phyloP scores from a whole-genome alignment of 2,113 vertebrate species.

The Bubo blakistoni region DNA sequence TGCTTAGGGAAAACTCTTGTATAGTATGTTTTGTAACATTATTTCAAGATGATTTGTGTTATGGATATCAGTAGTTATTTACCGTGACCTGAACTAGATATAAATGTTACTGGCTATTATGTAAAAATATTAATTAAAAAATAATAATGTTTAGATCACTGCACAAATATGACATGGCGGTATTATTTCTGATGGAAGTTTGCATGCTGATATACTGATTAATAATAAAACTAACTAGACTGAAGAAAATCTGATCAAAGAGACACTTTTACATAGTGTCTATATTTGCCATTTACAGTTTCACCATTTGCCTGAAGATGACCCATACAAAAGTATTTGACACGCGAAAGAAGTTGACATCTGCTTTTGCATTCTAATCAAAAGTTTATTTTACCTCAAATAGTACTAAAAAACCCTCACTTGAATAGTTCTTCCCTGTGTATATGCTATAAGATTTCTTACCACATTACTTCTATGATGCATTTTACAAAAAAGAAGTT shows the following conservation, averaged over 20 bases:
- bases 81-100: not conserved
- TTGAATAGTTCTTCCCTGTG: not conserved
- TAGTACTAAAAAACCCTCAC: too few species aligned
- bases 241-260: not conserved
- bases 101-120: not conserved
- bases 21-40: not conserved
- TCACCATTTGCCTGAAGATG: not conserved
- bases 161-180: not conserved
- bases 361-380: not conserved
- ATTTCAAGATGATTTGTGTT: slow-evolving; percentile 22
- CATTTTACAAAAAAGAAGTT: not conserved
- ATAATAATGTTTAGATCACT: not conserved
- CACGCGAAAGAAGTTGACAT: not conserved
- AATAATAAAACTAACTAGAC: slow-evolving; percentile 15
- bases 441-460: not conserved
- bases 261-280: not conserved
- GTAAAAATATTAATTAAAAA: not conserved
- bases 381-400: not conserved
- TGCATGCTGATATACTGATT: not conserved
- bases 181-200: slow-evolving; percentile 4
- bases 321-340: not conserved
- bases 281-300: not conserved
- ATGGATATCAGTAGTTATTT: not conserved
- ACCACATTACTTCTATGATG: not conserved
- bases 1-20: not conserved